Base-by-base conservation (phyloP, 2,797 vertebrate genomes). In the Clarias fuscus region DNA sequence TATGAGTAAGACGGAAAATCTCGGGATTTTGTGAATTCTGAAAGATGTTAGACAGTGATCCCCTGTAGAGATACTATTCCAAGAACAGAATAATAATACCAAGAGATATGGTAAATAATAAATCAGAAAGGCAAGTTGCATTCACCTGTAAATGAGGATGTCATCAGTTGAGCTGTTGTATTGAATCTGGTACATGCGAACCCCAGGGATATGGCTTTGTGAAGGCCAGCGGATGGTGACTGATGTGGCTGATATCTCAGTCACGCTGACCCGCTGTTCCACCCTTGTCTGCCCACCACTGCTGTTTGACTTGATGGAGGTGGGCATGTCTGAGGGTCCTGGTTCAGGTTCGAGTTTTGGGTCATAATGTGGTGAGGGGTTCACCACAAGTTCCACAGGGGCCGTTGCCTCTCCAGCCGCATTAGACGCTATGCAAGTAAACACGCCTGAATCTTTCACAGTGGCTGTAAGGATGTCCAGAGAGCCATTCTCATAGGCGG, bases 151-250 rank as follows among this genome's bases (percentile, higher is more conserved):
- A 5, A 98, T 97, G 33, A 98, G 95, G 59, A 97, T 96, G 68
- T 98, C 97, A 0, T 99, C 98, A 0, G 93, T 94, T 0, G 97
- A 97, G 90, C 97, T 98, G 95, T 99, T 98, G 91, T 99, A 98
- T 92, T 98, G 98, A 88, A 99, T 95, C 96, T 98, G 98, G 94
- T 96, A 98, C 97, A 98, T 98, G 81, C 97, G 94, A 27, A 98
- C 92, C 18, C 97, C 97, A 0, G 97, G 95, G 72, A 97, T 95
- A 86, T 97, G 95, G 86, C 93, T 96, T 94, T 97, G 97, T 0
- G 97, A 94, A 0, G 97, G 96, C 98, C 98, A 99, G 85, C 95
- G 94, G 89, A 98, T 94, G 11, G 96, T 92, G 0, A 94, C 98
- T 0, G 97, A 96, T 33, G 95, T 95, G 22, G 97, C 96, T 0